Conservation (phyloP, 1,140 invertebrate genomes). For the Pseudomyrmex sp. region DNA sequence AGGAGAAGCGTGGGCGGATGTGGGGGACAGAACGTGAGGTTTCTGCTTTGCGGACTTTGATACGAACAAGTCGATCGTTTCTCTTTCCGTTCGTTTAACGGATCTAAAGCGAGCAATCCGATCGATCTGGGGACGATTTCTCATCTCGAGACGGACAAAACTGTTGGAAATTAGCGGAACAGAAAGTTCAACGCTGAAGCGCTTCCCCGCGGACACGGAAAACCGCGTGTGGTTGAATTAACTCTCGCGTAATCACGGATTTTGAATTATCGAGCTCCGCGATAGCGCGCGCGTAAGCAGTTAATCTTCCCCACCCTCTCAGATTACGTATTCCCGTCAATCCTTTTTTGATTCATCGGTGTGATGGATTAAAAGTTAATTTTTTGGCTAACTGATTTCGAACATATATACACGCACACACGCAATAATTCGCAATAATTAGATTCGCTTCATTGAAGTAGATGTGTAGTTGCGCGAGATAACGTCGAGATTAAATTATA, state of each 20-base stretch:
- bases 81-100: background rate
- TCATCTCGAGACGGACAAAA: background rate
- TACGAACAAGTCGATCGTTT: background rate
- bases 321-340: background rate
- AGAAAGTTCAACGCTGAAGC: background rate
- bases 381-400: too few relatives aligned
- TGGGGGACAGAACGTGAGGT: background rate
- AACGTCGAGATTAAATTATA: slow-evolving; percentile 31
- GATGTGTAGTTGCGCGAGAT: background rate
- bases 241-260: slow-evolving; percentile 8
- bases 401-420: background rate
- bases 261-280: slow-evolving; percentile 7
- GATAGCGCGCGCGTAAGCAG: slow-evolving; percentile 16
- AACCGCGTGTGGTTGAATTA: slow-evolving; percentile 17
- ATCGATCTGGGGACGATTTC: background rate
- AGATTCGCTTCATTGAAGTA: slow-evolving; percentile 32
- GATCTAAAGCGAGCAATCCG: background rate
- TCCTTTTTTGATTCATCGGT: background rate
- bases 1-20: background rate
- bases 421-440: background rate
- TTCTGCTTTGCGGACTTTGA: background rate
- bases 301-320: background rate
- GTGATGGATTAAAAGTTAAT: too few relatives aligned
- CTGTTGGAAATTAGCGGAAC: background rate
- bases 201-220: background rate